phyloP scores from a whole-genome alignment of 2,888 invertebrate species.

The Epinotia brunnichana region DNA sequence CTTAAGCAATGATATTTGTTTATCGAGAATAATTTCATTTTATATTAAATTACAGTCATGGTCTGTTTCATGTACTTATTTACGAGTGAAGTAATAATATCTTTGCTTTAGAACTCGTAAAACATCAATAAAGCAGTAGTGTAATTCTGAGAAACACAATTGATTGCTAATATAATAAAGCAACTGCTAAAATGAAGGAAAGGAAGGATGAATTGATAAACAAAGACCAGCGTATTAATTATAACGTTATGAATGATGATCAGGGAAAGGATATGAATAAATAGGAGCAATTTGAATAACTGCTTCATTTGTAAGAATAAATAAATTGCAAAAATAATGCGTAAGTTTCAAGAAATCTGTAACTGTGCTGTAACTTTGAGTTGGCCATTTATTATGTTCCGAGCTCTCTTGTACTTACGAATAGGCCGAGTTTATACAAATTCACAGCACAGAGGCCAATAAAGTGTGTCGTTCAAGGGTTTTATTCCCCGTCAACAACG shows the following conservation, averaged over 20 bases:
- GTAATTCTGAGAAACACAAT: constrained; percentile 1
- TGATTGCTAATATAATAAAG: not conserved
- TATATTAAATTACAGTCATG: not conserved
- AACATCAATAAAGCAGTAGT: not conserved
- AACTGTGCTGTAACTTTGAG: not conserved
- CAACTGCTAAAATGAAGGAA: not conserved
- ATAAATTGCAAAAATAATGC: not conserved
- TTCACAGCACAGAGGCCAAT: constrained; percentile 37
- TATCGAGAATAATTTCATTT: not conserved
- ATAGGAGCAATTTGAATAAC: too few relatives aligned
- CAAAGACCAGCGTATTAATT: not conserved
- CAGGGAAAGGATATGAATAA: too few relatives aligned
- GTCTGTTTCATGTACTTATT: not conserved
- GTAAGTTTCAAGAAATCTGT: not conserved
- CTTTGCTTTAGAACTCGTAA: not conserved
- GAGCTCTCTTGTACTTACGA: not conserved
- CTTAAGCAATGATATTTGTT: constrained; percentile 4
- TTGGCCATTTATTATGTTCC: not conserved
- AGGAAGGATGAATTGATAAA: not conserved
- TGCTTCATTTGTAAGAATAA: not conserved
- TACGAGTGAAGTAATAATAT: not conserved
- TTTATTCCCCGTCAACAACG: constrained; percentile 33
- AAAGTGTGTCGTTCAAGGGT: constrained; percentile 33
- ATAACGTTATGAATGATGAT: too few relatives aligned
- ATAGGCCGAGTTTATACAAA: constrained; percentile 14